Percentiles rank a stretch among this genome's conserved stretches.
Evolutionary conservation across 2,797 vertebrate species (phyloP).

Genomic region (Ibycter americanus): DNA sequence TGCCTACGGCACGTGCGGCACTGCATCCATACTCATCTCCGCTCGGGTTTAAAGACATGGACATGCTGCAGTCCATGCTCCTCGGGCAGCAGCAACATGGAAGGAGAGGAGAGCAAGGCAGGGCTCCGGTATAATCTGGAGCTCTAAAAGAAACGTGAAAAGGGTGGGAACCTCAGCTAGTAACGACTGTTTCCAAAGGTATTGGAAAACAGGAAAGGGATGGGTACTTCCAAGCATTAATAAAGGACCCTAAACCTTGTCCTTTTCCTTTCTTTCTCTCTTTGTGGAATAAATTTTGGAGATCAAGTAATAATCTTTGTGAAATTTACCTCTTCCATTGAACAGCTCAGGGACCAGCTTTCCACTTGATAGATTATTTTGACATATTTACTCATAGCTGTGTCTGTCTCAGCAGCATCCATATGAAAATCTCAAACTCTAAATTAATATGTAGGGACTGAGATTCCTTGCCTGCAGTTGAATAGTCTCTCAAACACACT

Average conservation of each 20-base stretch:
- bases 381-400: constrained; percentile 75
- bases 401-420: constrained; percentile 73
- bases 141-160: not conserved
- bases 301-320: not conserved
- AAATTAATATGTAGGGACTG: constrained; percentile 49
- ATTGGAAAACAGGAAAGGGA: not conserved
- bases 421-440: constrained; percentile 61
- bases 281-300: not conserved
- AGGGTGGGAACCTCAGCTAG: no score
- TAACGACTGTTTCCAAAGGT: not conserved
- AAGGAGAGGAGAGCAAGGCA: not conserved
- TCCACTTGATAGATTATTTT: constrained; percentile 73
- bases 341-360: constrained; percentile 57
- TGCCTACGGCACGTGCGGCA: accelerated
- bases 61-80: accelerated
- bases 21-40: accelerated
- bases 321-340: constrained; percentile 7
- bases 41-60: accelerated
- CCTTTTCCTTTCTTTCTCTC: not conserved
- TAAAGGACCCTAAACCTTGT: not conserved
- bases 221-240: not conserved
- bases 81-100: not conserved
- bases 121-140: not conserved
- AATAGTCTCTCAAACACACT: not conserved
- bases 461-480: not conserved